A percentile compares a stretch with the other conserved stretches of the same genome.
phyloP scores from a whole-genome alignment of 2,797 vertebrate species.

The Lateolabrax maculatus region DNA sequence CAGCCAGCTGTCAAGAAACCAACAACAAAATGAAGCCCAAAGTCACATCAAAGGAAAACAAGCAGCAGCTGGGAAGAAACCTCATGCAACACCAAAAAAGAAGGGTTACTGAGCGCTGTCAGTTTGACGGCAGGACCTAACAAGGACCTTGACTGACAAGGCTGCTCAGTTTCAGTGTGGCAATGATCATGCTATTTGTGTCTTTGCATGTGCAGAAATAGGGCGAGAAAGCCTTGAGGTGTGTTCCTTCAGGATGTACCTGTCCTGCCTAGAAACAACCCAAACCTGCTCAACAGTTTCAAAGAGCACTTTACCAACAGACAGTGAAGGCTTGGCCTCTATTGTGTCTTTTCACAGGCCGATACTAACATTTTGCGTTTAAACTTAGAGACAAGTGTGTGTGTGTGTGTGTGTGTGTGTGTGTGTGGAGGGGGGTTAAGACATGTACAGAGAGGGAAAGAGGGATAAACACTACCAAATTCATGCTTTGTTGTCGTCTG shows the following conservation, averaged over 20 bases:
- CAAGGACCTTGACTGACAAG: background rate
- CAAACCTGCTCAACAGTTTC: constrained; percentile 79
- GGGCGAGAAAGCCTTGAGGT: constrained; percentile 28
- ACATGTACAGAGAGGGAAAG: background rate
- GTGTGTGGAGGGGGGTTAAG: background rate
- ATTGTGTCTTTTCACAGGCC: constrained; percentile 24
- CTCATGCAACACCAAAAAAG: constrained; percentile 11
- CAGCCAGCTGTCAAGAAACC: constrained; percentile 20
- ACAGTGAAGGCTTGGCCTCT: constrained; percentile 44
- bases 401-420: no score
- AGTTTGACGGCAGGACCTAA: constrained; percentile 27
- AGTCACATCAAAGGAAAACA: constrained; percentile 1
- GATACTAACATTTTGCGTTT: constrained; percentile 25
- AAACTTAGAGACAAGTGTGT: background rate
- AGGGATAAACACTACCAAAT: background rate
- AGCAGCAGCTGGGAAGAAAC: constrained; percentile 11
- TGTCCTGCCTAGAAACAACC: constrained; percentile 63
- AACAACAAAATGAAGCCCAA: constrained; percentile 9
- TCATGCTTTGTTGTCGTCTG: background rate
- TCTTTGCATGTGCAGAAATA: background rate
- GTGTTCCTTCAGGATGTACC: constrained; percentile 46
- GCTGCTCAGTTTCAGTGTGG: constrained; percentile 37
- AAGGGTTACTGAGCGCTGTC: background rate
- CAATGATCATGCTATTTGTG: background rate
- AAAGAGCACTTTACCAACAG: constrained; percentile 25